These are phyloP conservation scores for Phaonia tiefii DNA, from an alignment of 2,888 invertebrate genomes.

Conservation along the genomic window DNA sequence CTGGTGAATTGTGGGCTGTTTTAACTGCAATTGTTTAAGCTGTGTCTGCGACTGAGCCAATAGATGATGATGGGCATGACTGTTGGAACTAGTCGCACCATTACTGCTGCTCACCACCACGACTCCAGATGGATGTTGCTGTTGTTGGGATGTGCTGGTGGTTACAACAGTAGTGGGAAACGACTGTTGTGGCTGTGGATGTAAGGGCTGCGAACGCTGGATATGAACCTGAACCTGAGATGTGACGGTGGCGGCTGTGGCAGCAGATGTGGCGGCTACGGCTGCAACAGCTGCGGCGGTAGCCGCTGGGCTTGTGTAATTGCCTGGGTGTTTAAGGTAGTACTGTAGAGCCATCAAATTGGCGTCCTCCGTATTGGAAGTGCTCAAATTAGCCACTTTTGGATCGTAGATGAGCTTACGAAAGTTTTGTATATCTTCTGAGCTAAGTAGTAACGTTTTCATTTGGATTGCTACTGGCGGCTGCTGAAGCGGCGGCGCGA, in stretches of 20 bases:
- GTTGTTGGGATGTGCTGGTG: conserved; percentile 39
- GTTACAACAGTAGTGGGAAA: conserved; percentile 41
- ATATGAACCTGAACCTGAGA: conserved; percentile 56
- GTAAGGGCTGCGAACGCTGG: conserved; percentile 42
- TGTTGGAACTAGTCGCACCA: conserved; percentile 22
- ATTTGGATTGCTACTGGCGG: conserved; percentile 70
- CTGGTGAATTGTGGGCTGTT: conserved; percentile 77
- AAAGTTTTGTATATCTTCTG: conserved; percentile 77
- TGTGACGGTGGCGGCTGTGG: conserved; percentile 55
- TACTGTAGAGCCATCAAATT: conserved; percentile 77
- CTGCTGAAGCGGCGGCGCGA: conserved; percentile 1
- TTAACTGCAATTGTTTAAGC: conserved; percentile 75
- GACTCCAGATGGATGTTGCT: conserved; percentile 25
- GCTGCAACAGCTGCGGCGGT: conserved; percentile 54
- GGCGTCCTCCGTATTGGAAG: conserved; percentile 68
- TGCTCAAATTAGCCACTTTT: conserved; percentile 68
- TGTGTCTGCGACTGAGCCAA: conserved; percentile 76
- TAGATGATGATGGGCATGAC: conserved; percentile 66
- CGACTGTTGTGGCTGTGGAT: conserved; percentile 32
- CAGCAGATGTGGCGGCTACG: conserved; percentile 53
- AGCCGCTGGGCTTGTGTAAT: conserved; percentile 70
- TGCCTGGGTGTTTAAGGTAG: conserved; percentile 77
- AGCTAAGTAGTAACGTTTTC: conserved; percentile 76
- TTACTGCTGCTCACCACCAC: conserved; percentile 47
- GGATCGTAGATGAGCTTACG: conserved; percentile 76